These are phyloP conservation scores for Fabriciana adippe DNA, from an alignment of 2,888 invertebrate species.

Conservation along the genomic window DNA sequence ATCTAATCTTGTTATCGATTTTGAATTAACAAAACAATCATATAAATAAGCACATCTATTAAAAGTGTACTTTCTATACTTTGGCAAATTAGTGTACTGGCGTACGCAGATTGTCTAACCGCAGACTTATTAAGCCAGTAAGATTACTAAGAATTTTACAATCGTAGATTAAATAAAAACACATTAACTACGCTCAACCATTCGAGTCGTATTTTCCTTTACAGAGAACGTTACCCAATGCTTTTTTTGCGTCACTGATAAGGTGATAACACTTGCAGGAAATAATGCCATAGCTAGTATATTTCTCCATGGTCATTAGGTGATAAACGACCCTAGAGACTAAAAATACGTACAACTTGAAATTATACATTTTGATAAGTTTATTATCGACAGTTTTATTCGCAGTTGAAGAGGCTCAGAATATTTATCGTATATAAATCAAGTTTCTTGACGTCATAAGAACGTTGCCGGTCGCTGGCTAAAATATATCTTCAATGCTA, in stretches of 20 bases:
- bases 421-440: slow-evolving; percentile 57
- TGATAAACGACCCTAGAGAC: background rate
- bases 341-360: slow-evolving; percentile 32
- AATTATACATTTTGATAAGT: slow-evolving; percentile 37
- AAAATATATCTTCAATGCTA: slow-evolving; percentile 49
- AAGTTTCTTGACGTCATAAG: slow-evolving; percentile 59
- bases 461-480: slow-evolving; percentile 47
- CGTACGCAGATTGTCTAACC: slow-evolving; percentile 7
- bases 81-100: background rate
- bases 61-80: background rate
- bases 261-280: slow-evolving; percentile 37
- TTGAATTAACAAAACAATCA: too few species aligned
- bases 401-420: slow-evolving; percentile 42
- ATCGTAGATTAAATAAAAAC: slow-evolving; percentile 14
- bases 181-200: slow-evolving; percentile 10
- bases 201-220: slow-evolving; percentile 25
- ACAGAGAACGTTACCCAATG: slow-evolving; percentile 23
- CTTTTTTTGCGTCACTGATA: slow-evolving; percentile 40
- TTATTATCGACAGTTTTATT: slow-evolving; percentile 39
- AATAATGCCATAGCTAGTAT: slow-evolving; percentile 26
- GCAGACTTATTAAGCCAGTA: background rate
- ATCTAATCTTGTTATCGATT: too few species aligned
- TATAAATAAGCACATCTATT: too few species aligned
- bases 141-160: slow-evolving; percentile 19
- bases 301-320: slow-evolving; percentile 7